Base-by-base conservation (phyloP, 1,140 invertebrate species). In the Drosophila pandora region DNA sequence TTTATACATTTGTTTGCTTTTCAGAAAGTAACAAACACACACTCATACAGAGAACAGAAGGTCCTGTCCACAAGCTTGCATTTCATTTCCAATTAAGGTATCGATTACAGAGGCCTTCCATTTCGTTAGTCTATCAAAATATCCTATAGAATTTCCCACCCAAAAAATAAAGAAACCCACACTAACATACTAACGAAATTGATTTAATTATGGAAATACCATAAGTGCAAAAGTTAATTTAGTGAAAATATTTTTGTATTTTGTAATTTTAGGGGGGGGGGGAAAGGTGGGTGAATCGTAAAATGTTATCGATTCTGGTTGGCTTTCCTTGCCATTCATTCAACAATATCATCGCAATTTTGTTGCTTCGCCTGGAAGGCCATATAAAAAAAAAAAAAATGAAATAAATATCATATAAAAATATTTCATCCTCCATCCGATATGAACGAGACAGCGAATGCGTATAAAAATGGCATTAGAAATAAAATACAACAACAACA, bases 391-490 rank as follows among this genome's bases (percentile, higher is more conserved):
- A 43, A 17, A 21, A 5, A 21, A 43, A 13, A 2, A 43, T 13
- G n/a, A 13, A 7, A 39, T 2, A 39, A 39, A 43, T 43, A 76
- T 73, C 80, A 73, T 68, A 77, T 70, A 84, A 77, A 73, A 81
- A 81, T 81, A 81, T 84, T 85, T 80, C 47, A 39, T 58, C 34
- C 63, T 62, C 30, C 67, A 22, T 17, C 13, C 13, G 41, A 43
- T 12, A 9, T 17, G 55, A 58, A 41, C 39, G 58, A 21, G 28
- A 12, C 41, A 28, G 70, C 47, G 76, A 69, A 77, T 85, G 77
- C 81, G 81, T 77, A 81, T 80, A 76, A 85, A 85, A 85, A 81
- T 81, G 81, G 82, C 82, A 85, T 85, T 87, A 85, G 81, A 78
- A 85, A 85, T 78, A 75, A 17, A 17, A 17, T 17, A 17, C 17